phyloP scores from a whole-genome alignment of 2,888 invertebrate genomes.

The Altica lythri region DNA sequence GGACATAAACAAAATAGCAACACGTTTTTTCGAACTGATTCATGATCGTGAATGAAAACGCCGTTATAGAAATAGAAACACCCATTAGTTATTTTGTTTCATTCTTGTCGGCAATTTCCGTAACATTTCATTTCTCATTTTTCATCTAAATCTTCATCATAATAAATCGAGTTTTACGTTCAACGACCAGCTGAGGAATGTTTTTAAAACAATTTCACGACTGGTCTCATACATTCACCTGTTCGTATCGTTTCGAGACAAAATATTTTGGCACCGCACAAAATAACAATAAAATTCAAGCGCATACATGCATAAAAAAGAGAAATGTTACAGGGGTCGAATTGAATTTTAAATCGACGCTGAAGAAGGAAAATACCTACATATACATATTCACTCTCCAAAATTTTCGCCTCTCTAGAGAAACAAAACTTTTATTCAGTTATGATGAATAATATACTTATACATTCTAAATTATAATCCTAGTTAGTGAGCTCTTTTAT shows the following conservation, averaged over 20 bases:
- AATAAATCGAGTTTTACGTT: conserved; percentile 25
- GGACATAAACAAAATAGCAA: conserved; percentile 11
- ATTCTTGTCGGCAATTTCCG: conserved; percentile 15
- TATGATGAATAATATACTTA: too few relatives aligned
- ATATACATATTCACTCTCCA: too few relatives aligned
- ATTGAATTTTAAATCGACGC: too few relatives aligned
- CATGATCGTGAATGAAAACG: conserved; percentile 20
- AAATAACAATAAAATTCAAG: conserved; percentile 16
- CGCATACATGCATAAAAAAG: conserved; percentile 8
- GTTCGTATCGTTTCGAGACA: conserved; percentile 27
- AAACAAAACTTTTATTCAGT: too few relatives aligned
- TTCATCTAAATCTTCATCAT: conserved; percentile 16
- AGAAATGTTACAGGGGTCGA: neutral
- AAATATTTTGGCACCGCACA: conserved; percentile 33
- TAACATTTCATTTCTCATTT: conserved; percentile 16
- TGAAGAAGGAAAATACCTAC: too few relatives aligned
- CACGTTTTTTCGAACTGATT: conserved; percentile 15
- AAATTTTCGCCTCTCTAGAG: too few relatives aligned
- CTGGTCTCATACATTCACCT: conserved; percentile 24
- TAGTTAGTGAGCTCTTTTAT: too few relatives aligned
- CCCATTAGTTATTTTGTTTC: conserved; percentile 18
- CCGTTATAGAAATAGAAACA: conserved; percentile 25
- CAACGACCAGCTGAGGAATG: conserved; percentile 28
- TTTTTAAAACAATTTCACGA: conserved; percentile 26
- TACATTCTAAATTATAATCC: too few relatives aligned